Conservation (phyloP, 2,113 vertebrate species). For the Daphoenositta chrysoptera region DNA sequence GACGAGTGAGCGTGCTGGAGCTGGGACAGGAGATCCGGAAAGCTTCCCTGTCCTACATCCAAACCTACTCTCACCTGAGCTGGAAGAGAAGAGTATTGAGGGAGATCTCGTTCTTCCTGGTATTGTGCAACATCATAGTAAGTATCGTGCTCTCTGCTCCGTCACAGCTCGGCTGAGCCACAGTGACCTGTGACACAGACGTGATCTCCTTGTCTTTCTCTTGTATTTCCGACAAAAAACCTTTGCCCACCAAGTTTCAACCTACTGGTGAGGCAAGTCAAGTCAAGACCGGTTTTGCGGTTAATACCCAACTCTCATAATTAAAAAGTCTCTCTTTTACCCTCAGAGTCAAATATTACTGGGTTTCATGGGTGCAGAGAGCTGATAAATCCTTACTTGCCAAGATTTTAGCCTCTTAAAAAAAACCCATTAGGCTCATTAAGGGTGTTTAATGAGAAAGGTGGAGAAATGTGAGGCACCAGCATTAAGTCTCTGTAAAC, state of each 20-base stretch:
- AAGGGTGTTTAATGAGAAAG: neutral
- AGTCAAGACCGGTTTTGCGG: neutral
- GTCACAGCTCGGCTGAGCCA: neutral
- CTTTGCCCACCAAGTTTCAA: neutral
- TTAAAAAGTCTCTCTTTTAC: neutral
- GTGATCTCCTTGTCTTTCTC: neutral
- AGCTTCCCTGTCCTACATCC: conserved; percentile 64
- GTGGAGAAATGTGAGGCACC: neutral
- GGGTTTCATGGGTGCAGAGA: neutral
- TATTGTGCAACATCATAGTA: conserved; percentile 87
- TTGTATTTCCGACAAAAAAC: neutral
- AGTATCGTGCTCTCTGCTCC: neutral
- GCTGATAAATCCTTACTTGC: neutral
- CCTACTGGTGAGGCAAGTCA: neutral
- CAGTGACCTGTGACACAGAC: rapidly evolving
- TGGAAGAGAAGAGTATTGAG: conserved; percentile 77
- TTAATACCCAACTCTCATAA: neutral
- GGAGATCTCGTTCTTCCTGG: conserved; percentile 86
- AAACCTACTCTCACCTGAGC: conserved; percentile 54
- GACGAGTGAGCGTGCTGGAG: conserved; percentile 46
- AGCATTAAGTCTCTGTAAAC: neutral
- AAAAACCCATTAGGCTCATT: neutral
- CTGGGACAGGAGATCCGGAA: conserved; percentile 56
- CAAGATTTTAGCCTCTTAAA: neutral
- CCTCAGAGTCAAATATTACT: neutral